Percentiles rank a stretch among this genome's conserved stretches.
Evolutionary conservation across 1,140 invertebrate genomes (phyloP).

Genomic region (Drosophila sturtevanti): DNA sequence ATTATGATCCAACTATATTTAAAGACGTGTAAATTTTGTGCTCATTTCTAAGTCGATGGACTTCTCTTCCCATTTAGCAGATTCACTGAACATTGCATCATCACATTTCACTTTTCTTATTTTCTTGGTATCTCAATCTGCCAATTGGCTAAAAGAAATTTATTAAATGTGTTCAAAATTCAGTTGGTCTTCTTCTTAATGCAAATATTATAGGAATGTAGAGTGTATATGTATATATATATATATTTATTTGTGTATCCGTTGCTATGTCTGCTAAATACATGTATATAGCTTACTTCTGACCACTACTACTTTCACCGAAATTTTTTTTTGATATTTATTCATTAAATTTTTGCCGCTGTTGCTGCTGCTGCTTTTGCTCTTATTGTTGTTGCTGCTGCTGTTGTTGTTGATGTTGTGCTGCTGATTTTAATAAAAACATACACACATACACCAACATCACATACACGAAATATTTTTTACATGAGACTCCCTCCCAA

Average conservation of each 20-base stretch:
- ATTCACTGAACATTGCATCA: slow-evolving; percentile 42
- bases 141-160: slow-evolving; percentile 1
- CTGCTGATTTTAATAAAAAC: slow-evolving; percentile 22
- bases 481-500: slow-evolving; percentile 52
- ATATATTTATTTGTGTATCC: slow-evolving; percentile 24
- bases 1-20: too few species aligned
- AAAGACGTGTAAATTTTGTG: too few species aligned
- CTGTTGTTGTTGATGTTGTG: slow-evolving; percentile 37
- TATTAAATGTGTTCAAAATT: not conserved
- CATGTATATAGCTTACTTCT: slow-evolving; percentile 69
- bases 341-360: slow-evolving; percentile 77
- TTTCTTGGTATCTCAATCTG: slow-evolving; percentile 28
- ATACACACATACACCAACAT: slow-evolving; percentile 49
- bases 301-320: slow-evolving; percentile 73
- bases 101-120: slow-evolving; percentile 63
- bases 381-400: slow-evolving; percentile 41
- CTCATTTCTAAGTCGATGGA: too few species aligned
- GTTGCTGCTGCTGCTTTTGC: slow-evolving; percentile 46
- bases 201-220: slow-evolving; percentile 40
- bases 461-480: slow-evolving; percentile 63
- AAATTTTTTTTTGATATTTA: slow-evolving; percentile 78
- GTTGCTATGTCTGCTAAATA: slow-evolving; percentile 59
- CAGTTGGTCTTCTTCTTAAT: slow-evolving; percentile 25
- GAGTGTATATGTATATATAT: slow-evolving; percentile 1
- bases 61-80: not conserved